These are phyloP conservation scores for Brachionus rubens DNA, from an alignment of 1,140 invertebrate genomes.

Conservation along the genomic window DNA sequence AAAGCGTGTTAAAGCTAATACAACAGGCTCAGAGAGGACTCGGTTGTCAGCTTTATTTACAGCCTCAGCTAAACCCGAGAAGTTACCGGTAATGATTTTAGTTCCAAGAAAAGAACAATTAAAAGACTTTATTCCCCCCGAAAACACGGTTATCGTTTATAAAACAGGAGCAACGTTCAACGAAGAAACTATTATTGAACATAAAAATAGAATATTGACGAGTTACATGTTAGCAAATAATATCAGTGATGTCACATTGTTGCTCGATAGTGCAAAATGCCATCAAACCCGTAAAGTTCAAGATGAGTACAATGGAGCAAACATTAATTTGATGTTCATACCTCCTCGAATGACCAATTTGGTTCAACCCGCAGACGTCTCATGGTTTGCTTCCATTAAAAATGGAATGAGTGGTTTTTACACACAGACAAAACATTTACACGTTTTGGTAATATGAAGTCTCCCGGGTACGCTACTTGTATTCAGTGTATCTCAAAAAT, in stretches of 20 bases:
- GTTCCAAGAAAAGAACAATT: neutral
- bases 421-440: conserved; percentile 1
- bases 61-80: neutral
- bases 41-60: neutral
- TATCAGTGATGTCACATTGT: neutral
- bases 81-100: neutral
- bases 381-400: neutral
- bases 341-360: neutral
- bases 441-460: conserved; percentile 8
- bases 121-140: neutral
- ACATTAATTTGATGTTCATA: neutral
- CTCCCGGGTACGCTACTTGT: neutral
- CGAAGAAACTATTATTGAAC: neutral
- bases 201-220: neutral
- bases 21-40: neutral
- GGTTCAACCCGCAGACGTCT: neutral
- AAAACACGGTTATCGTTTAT: neutral
- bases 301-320: neutral
- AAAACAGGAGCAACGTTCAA: neutral
- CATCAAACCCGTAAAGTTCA: neutral
- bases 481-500: conserved; percentile 7
- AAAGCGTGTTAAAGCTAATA: neutral
- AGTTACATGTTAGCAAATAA: neutral
- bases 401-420: conserved; percentile 22
- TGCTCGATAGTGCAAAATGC: neutral